These are phyloP conservation scores for Leontocebus nigricollis DNA, from an alignment of 2,797 vertebrate genomes.

Conservation along the genomic window DNA sequence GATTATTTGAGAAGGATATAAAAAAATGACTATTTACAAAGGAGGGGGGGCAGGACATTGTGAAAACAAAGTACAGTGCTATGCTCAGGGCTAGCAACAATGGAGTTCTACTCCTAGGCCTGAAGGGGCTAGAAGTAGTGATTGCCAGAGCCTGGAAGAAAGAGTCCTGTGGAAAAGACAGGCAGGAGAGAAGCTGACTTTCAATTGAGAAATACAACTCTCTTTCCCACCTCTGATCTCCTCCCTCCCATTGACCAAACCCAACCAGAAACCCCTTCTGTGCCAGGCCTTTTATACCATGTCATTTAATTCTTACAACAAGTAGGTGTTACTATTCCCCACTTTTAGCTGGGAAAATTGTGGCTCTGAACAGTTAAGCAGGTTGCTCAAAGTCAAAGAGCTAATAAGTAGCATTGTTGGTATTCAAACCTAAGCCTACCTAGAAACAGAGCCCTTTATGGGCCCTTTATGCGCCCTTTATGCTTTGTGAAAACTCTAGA, in stretches of 20 bases:
- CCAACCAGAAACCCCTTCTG: neutral
- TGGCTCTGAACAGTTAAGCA: slow-evolving; percentile 27
- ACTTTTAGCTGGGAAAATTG: neutral
- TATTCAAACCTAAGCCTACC: neutral
- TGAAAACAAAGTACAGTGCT: neutral
- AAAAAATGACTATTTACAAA: slow-evolving; percentile 34
- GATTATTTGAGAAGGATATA: slow-evolving; percentile 31
- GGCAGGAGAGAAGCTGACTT: neutral
- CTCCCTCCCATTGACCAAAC: neutral
- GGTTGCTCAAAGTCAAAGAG: neutral
- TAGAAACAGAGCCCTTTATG: neutral
- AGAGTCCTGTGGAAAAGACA: neutral
- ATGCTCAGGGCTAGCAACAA: neutral
- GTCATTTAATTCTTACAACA: slow-evolving; percentile 19
- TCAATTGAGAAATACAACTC: neutral
- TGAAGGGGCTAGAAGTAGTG: neutral
- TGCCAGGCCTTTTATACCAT: neutral
- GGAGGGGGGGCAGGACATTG: neutral
- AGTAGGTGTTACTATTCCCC: neutral
- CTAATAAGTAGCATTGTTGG: neutral
- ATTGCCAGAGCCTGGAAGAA: neutral
- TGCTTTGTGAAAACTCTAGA: neutral
- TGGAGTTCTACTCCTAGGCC: neutral
- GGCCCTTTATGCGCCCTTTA: neutral
- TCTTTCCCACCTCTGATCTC: slow-evolving; percentile 5